These are phyloP conservation scores for Drosophila rubida DNA, from an alignment of 2,888 invertebrate genomes.

Conservation along the genomic window DNA sequence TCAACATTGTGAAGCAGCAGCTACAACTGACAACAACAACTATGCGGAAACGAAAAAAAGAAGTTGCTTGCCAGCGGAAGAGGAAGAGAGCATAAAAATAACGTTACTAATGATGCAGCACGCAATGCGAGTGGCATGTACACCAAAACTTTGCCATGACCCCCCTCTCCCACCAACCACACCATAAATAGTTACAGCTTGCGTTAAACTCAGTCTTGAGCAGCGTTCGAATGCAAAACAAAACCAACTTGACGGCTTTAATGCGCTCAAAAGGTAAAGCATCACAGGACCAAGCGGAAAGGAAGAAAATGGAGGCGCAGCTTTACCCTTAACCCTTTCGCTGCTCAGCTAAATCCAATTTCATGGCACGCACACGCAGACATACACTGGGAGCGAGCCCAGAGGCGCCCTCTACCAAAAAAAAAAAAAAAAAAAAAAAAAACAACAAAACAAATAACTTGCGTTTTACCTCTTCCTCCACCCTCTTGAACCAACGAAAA, in stretches of 20 bases:
- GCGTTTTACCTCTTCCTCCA: constrained; percentile 14
- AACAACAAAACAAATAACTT: constrained; percentile 60
- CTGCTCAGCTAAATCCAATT: constrained; percentile 45
- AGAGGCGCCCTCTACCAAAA: constrained; percentile 1
- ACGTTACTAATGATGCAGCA: constrained; percentile 73
- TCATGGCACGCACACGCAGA: constrained; percentile 34
- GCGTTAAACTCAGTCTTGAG: constrained; percentile 25
- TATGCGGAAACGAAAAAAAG: constrained; percentile 47
- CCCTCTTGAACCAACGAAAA: constrained; percentile 23
- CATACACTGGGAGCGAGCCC: neutral
- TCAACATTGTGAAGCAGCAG: constrained; percentile 69
- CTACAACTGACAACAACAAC: constrained; percentile 15
- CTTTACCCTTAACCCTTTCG: constrained; percentile 45
- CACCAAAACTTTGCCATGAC: constrained; percentile 3
- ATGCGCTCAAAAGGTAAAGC: constrained; percentile 11
- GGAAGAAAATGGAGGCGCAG: constrained; percentile 4
- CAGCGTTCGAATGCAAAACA: constrained; percentile 9
- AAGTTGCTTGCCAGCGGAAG: constrained; percentile 36
- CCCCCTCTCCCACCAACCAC: neutral
- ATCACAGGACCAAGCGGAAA: neutral
- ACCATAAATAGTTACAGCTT: constrained; percentile 28
- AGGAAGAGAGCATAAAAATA: constrained; percentile 72
- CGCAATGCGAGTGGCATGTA: constrained; percentile 39
- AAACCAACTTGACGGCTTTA: constrained; percentile 28
- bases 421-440: constrained; percentile 47